Evolutionary conservation across 2,113 vertebrate genomes (phyloP).

Genomic region (Trematocara variabile): DNA sequence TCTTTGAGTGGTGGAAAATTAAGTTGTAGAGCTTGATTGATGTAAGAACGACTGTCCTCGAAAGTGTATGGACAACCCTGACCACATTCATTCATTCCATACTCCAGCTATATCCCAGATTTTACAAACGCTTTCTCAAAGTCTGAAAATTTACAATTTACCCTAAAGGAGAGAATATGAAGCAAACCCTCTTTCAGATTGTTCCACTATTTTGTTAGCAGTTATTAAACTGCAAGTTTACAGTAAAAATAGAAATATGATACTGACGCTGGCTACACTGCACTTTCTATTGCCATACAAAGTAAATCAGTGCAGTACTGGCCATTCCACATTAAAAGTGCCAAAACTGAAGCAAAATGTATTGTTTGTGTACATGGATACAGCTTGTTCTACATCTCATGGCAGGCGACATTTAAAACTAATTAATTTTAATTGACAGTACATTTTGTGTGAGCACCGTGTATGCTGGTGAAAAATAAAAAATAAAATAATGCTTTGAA

Average conservation of each 20-base stretch:
- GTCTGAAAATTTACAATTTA: neutral
- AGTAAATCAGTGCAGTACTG: neutral
- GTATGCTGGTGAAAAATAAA: neutral
- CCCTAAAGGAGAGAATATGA: neutral
- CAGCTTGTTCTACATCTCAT: neutral
- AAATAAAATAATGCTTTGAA: neutral
- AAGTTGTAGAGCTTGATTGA: neutral
- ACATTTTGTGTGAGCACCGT: neutral
- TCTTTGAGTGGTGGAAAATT: neutral
- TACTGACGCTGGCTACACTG: neutral
- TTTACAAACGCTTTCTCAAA: fast-evolving
- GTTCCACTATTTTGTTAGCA: neutral
- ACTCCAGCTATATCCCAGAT: neutral
- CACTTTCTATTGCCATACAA: neutral
- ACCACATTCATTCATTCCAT: neutral
- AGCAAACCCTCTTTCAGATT: neutral
- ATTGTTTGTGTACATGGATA: neutral
- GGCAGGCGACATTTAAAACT: neutral
- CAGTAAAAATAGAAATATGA: neutral
- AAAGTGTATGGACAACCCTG: neutral
- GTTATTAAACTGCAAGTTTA: neutral
- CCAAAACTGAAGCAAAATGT: neutral
- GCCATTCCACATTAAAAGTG: neutral
- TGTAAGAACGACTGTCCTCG: neutral
- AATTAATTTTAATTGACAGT: neutral